Base-by-base conservation (phyloP, 2,888 invertebrate genomes). In the Podabrus alpinus region DNA sequence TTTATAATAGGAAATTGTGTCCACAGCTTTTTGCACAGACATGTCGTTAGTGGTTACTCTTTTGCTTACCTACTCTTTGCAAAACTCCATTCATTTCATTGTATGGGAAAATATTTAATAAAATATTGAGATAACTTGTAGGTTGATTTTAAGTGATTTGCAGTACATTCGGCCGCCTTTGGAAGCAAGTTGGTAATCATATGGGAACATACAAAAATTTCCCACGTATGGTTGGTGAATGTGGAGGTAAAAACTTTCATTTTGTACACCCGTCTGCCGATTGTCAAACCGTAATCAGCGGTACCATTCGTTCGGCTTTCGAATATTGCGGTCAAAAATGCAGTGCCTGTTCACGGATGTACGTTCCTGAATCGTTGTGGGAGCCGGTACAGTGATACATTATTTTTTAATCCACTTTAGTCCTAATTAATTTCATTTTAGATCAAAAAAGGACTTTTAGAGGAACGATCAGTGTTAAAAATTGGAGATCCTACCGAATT, bases 191-290 rank as follows among this genome's bases (percentile, higher is more conserved):
- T 25, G 98, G 96, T 15, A 89, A 94, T 78, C 98, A 98, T 85
- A 90, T 99, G 62, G 90, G 91, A 80, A 91, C 87, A 2, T 99
- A 98, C 86, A 90, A 88, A 62, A 96, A 96, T 85, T 99, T 97
- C 87, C 99, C 99, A 0, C 92, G 98, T 79, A 88, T 99, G 71
- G 94, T 98, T 82, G 94, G 96, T 76, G 99, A 99, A 89, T 99
- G 98, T 87, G 99, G 99, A 70, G 99, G 99, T 24, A 99, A 99
- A 88, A 99, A 99, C 88, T 99, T 95, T 87, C 99, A 99, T 87
- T 97, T 99, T 83, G 90, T 99, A 24, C 99, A 99, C 88, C 92
- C 95, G 0, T 92, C 95, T 11, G 99, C 98, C 11, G 94, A 99
- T 87, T 89, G 93, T 0, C 90, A 92, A 17, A 91, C 94, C 9